Evolutionary conservation across 1,140 invertebrate species (phyloP), one percentile per base, ranked within the genome.

Genomic region (Apolygus lucorum): DNA sequence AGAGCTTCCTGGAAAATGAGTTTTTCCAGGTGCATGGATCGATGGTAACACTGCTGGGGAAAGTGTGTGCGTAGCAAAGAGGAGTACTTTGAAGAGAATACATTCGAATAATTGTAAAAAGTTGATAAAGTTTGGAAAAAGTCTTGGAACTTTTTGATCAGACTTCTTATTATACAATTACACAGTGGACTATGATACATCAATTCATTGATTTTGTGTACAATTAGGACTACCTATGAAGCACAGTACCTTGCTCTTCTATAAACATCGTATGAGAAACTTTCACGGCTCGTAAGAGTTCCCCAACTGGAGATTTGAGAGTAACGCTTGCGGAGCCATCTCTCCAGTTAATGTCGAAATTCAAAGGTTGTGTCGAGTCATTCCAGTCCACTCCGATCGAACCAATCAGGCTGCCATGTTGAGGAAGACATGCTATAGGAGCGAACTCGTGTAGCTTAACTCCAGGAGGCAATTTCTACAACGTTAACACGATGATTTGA

Each of bases 301-400:
- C 96, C 0, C 95, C 95, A 54, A 97, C 86, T 2, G 90, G 87
- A 28, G 94, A 87, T 75, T 89, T 88, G 25, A 98, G 83, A 64
- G 80, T 86, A 42, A 95, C 82, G 24, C 80, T 78, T 34, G 84
- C 82, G 71, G 78, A 77, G 77, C 84, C 84, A 27, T 87, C 78
- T 68, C 81, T 85, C 72, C 87, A 87, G 17, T 83, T 78, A 28
- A 97, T 83, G 74, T 92, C 88, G 79, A 97, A 90, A 54, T 86
- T 85, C 2, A 91, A 88, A 0, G 91, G 85, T 79, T 96, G 93
- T 59, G 90, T 95, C 1, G 92, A 93, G 78, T 98, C 96, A 73
- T 93, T 95, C 78, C 95, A 98, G 81, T 98, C 95, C 26, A 98
- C 85, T 14, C 93, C 94, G 72, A 97, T 78, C 0, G 88, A 87